phyloP scores from a whole-genome alignment of 2,888 invertebrate genomes.

The Plagodis dolabraria region DNA sequence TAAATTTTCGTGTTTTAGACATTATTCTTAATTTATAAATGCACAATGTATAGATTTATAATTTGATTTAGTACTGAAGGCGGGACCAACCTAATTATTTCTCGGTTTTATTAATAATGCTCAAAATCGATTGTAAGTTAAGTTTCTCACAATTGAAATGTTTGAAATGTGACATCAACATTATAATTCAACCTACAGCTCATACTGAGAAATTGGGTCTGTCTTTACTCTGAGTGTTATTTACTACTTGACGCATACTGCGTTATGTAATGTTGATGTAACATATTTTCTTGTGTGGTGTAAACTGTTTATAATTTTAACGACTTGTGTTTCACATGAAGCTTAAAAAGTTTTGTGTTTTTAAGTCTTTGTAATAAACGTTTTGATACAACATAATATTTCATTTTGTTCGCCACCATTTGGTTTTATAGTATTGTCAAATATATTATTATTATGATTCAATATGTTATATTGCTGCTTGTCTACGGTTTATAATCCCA shows the following conservation, averaged over 20 bases:
- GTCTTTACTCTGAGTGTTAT: too few species aligned
- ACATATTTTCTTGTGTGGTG: conserved; percentile 5
- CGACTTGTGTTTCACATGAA: conserved; percentile 15
- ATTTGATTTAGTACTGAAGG: neutral
- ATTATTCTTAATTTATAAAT: too few species aligned
- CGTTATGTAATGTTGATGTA: too few species aligned
- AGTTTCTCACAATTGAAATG: neutral
- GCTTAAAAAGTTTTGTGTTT: conserved; percentile 25
- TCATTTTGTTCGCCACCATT: conserved; percentile 14
- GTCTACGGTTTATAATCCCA: too few species aligned
- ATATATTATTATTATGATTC: too few species aligned
- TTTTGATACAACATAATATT: conserved; percentile 24
- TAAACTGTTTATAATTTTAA: conserved; percentile 10
- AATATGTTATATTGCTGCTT: too few species aligned
- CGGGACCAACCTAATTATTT: conserved; percentile 23
- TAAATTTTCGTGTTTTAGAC: too few species aligned
- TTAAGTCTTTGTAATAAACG: conserved; percentile 23
- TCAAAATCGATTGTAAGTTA: conserved; percentile 14
- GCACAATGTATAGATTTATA: too few species aligned
- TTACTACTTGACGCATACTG: too few species aligned
- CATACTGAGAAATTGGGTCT: too few species aligned
- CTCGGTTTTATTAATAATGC: conserved; percentile 16
- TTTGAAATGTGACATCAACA: neutral
- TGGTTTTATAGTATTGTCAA: too few species aligned
- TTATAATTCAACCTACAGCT: neutral